These are phyloP conservation scores for Pentalonia nigronervosa DNA, from an alignment of 1,140 invertebrate species.

Conservation along the genomic window DNA sequence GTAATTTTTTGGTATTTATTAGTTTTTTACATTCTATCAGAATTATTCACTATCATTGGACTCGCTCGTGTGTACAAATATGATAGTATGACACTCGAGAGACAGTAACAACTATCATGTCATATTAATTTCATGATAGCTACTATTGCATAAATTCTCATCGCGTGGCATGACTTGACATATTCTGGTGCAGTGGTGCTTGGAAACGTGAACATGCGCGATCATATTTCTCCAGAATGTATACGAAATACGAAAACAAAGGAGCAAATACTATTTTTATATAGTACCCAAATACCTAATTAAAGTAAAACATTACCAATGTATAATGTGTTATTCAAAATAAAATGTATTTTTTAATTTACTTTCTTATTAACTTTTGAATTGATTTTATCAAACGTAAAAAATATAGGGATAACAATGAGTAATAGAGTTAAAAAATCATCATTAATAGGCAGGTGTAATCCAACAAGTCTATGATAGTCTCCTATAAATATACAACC, in stretches of 20 bases:
- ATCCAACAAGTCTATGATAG: neutral
- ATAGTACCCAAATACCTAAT: neutral
- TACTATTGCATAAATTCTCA: neutral
- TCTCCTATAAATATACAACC: neutral
- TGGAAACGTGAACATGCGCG: neutral
- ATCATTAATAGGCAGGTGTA: too few relatives aligned
- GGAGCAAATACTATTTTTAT: neutral
- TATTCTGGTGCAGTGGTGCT: neutral
- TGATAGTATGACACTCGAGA: too few relatives aligned
- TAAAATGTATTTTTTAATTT: neutral
- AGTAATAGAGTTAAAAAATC: too few relatives aligned
- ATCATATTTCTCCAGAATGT: neutral
- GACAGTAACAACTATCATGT: too few relatives aligned
- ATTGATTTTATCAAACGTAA: too few relatives aligned
- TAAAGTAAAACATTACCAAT: neutral
- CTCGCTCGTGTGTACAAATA: neutral
- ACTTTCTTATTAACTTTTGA: too few relatives aligned
- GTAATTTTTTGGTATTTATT: neutral
- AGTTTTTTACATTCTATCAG: neutral
- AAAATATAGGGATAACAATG: too few relatives aligned
- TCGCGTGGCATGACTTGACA: neutral
- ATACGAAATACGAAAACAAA: neutral
- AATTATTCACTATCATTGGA: neutral
- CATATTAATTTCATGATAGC: too few relatives aligned
- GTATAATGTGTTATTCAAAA: neutral